Evolutionary conservation across 2,888 invertebrate genomes (phyloP), one percentile per base, ranked within the genome.

Genomic region (Drosophila subquinaria): DNA sequence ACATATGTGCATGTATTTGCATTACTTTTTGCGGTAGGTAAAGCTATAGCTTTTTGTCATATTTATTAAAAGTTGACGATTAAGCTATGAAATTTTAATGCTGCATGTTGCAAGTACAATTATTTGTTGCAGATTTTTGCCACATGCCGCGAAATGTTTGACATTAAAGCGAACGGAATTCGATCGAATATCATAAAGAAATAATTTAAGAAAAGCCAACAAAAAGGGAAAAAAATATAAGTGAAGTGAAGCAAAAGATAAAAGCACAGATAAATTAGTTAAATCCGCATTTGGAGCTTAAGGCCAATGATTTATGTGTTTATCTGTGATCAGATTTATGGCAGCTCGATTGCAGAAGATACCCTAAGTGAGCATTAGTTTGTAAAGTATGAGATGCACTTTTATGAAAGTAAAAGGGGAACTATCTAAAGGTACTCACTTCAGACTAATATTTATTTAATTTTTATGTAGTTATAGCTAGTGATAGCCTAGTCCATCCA

Each of bases 21-120:
- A 40, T 40, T 65, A 65, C 63, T 68, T 60, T 60, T 27, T 40
- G 60, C 15, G 51, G 48, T 20, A 35, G 33, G 17, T 48, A 70
- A 62, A 36, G 51, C 63, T 64, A 51, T 10, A 15, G 35, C 33
- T 23, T 42, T 9, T 53, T 63, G 45, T n/a, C 23, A 48, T 33
- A 61, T 48, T 53, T 61, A 61, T 64, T 50, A 63, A 67, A 67
- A 53, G 60, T 64, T 76, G 64, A 79, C 82, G 50, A 68, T 81
- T 69, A 81, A 83, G 57, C 61, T 73, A 69, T 79, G 74, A 71
- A 82, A 63, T 66, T 74, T 79, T 74, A 63, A 71, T 55, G 55
- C 35, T 70, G 66, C 74, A 73, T 62, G 15, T 42, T 70, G 62
- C 74, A n/a, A n/a, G 33, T 33, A 3, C 33, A 10, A 33, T 8